Evolutionary conservation across 2,888 invertebrate genomes (phyloP), one percentile per base, ranked within the genome.

Genomic region (Lissocephala sabroskyi): DNA sequence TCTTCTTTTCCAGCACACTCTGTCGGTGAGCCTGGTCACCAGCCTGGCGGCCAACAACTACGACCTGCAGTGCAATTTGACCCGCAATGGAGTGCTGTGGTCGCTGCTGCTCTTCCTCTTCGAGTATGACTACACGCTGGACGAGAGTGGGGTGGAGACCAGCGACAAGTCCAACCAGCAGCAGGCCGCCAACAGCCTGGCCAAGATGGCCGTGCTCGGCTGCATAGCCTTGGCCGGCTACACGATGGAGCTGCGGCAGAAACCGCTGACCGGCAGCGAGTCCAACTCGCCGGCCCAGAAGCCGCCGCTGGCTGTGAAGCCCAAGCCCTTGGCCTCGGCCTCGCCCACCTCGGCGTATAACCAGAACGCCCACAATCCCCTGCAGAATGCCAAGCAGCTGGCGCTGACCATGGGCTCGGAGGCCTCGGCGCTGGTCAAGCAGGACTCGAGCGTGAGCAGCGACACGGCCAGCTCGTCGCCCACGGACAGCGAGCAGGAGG

Each of bases 51-150:
- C 91, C n/a, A 95, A 96, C 80, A 89, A 92, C 41, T 89, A 91
- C 61, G 83, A 84, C 45, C 88, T 98, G 18, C 97, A 99, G 83
- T 88, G 92, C 82, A 91, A 91, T 79, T 85, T 97, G 23, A 88
- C 95, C 9, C 90, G 92, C 56, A 90, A 93, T 1, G 98, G 98
- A 6, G 94, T 93, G 0, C 82, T 99, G 2, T 98, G 96, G 93
- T 96, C 97, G 74, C 86, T 99, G 43, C 85, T 99, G 30, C 89
- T 94, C 0, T 93, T 94, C 67, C 91, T 95, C 83, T 95, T 99
- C 84, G 92, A 92, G 54, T 99, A 97, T 84, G 99, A 99, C 86
- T 99, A 93, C 85, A 99, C 99, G 3, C 87, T 99, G 64, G 94
- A 97, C 49, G 98, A 99, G 86, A 95, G 97, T 42, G 98, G 98